Conservation (phyloP, 1,140 invertebrate genomes). For the Lasioglossum baleicum region DNA sequence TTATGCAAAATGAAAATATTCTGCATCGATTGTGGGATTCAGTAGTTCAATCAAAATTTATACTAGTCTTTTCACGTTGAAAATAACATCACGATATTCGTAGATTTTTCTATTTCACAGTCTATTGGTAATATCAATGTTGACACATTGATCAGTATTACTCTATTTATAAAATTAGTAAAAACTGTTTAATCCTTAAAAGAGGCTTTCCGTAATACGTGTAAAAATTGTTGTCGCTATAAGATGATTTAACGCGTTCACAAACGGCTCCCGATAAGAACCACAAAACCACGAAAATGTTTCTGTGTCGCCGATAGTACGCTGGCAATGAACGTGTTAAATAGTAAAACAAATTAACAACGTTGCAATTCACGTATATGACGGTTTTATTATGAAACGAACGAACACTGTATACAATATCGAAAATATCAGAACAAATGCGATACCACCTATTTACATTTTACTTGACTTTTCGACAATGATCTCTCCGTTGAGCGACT, state of each 20-base stretch:
- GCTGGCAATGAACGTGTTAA: too few relatives aligned
- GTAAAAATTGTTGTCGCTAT: slow-evolving; percentile 19
- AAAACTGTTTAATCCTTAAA: background rate
- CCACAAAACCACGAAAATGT: too few relatives aligned
- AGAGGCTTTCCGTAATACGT: background rate
- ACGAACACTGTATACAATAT: slow-evolving; percentile 2
- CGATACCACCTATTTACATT: slow-evolving; percentile 21
- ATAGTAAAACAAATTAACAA: background rate
- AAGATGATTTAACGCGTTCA: background rate
- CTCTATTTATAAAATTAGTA: background rate
- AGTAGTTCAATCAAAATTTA: too few relatives aligned
- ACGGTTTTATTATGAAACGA: slow-evolving; percentile 20
- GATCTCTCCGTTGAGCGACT: background rate
- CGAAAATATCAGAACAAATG: slow-evolving; percentile 21
- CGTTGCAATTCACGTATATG: background rate
- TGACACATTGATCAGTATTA: background rate
- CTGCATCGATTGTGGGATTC: too few relatives aligned
- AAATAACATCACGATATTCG: too few relatives aligned
- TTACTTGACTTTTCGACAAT: background rate
- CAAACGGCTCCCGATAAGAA: too few relatives aligned
- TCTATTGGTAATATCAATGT: background rate
- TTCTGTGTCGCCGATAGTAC: too few relatives aligned
- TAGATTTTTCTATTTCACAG: too few relatives aligned
- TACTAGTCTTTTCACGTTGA: too few relatives aligned
- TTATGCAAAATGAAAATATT: too few relatives aligned